Evolutionary conservation across 2,888 invertebrate genomes (phyloP).

Genomic region (Argyresthia goedartella): DNA sequence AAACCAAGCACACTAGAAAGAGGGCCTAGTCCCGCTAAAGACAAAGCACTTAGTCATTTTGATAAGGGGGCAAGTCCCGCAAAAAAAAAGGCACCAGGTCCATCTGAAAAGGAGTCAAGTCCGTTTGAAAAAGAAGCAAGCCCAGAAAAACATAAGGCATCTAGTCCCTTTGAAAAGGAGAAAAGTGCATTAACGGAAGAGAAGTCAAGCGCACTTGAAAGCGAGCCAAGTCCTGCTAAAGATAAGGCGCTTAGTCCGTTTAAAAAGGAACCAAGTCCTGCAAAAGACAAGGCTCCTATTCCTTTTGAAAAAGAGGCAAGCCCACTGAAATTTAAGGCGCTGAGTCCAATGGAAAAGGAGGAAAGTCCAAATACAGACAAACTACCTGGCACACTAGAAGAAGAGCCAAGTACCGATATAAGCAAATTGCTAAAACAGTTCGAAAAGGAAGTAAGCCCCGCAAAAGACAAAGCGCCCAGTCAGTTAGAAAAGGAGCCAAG

Average conservation of each 20-base stretch:
- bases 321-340: background rate
- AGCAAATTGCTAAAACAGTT: too few relatives aligned
- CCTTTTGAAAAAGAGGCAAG: background rate
- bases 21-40: background rate
- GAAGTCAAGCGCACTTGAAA: background rate
- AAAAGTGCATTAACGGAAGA: background rate
- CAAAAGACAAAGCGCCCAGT: background rate
- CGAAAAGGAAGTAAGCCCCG: background rate
- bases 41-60: background rate
- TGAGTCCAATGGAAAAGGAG: background rate
- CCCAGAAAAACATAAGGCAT: background rate
- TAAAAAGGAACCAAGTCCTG: background rate
- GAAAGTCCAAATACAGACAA: background rate
- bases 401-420: too few relatives aligned
- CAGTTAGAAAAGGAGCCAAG: background rate
- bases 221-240: background rate
- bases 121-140: background rate
- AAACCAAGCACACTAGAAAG: background rate
- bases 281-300: background rate
- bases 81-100: background rate
- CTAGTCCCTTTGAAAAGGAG: too few relatives aligned
- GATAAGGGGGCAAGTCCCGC: background rate
- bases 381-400: too few relatives aligned
- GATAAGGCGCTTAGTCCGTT: background rate
- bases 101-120: too few relatives aligned